Evolutionary conservation across 2,888 invertebrate species (phyloP).

Genomic region (Bugula neritina): DNA sequence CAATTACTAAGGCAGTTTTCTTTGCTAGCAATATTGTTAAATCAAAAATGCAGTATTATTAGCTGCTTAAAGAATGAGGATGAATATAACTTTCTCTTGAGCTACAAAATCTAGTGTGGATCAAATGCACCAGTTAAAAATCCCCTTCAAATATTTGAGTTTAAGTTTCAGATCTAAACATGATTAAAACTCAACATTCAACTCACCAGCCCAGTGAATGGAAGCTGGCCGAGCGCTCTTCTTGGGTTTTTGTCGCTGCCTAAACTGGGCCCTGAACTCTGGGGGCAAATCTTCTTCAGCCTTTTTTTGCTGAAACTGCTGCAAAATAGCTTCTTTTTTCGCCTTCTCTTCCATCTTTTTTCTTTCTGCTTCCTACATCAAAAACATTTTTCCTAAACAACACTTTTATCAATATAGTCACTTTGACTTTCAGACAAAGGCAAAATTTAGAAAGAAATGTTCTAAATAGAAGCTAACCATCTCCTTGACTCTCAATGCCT

Average conservation of each 20-base stretch:
- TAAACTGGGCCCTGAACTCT: conserved; percentile 36
- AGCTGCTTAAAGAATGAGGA: too few species aligned
- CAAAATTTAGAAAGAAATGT: not conserved
- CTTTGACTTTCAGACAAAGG: not conserved
- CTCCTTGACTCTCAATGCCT: conserved; percentile 36
- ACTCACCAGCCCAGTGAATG: conserved; percentile 15
- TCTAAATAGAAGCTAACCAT: conserved; percentile 32
- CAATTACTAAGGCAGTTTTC: too few species aligned
- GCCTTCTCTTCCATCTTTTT: conserved; percentile 76
- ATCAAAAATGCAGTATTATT: too few species aligned
- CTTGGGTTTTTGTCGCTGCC: conserved; percentile 29
- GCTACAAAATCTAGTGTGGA: too few species aligned
- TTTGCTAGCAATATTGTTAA: too few species aligned
- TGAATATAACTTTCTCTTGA: too few species aligned
- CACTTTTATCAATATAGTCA: too few species aligned
- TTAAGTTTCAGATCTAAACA: too few species aligned
- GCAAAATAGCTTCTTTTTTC: conserved; percentile 79
- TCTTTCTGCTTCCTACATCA: conserved; percentile 64
- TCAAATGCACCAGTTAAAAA: too few species aligned
- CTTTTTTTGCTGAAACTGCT: conserved; percentile 87
- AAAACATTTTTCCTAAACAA: too few species aligned
- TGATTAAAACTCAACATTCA: too few species aligned
- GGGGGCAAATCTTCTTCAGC: conserved; percentile 77
- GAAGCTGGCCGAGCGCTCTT: not conserved
- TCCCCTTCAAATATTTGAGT: too few species aligned